Base-by-base conservation (phyloP, 2,797 vertebrate species). In the Paedocypris micromegethes region DNA sequence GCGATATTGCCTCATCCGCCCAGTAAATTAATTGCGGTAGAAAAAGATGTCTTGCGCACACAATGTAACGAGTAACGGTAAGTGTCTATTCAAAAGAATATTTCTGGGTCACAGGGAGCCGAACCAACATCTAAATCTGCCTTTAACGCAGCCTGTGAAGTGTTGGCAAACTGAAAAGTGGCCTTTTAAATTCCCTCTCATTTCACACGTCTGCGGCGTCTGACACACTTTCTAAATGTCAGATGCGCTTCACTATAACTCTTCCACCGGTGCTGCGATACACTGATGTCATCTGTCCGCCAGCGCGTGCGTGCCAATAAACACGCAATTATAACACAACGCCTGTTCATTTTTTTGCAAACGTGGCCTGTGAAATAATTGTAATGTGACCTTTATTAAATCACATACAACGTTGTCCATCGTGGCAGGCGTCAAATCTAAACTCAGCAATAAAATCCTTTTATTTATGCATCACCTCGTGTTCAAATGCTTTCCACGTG, bases 191-290 rank as follows among this genome's bases (percentile, higher is more conserved):
- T 48, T 2, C 38, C 6, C 44, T 53, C 44, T 23, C 5, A 37
- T 40, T 50, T 54, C 37, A 38, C 9, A 44, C 5, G 38, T 47
- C 57, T 60, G 6, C 38, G 52, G 9, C 53, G 42, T 47, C 47
- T 66, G 4, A 68, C 55, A 61, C 4, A 6, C 58, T 58, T 71
- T 54, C 23, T 38, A 71, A 75, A 75, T 54, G 73, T 72, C 52
- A 64, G 41, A 58, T 49, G 51, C 72, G 68, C 59, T 49, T 72
- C 40, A 49, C 4, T 55, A 70, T 49, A 38, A 48, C 2, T 0
- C 9, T 23, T 47, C 39, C 3, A 3, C 3, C 58, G 52, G 6
- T 47, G 5, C 50, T 23, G 38, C 38, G 64, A 57, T 66, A 75
- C 45, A 61, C 51, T 60, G 66, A 74, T 74, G 51, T 61, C 39